These are phyloP conservation scores for Vollenhovia emeryi DNA, from an alignment of 1,140 invertebrate genomes.

Conservation along the genomic window DNA sequence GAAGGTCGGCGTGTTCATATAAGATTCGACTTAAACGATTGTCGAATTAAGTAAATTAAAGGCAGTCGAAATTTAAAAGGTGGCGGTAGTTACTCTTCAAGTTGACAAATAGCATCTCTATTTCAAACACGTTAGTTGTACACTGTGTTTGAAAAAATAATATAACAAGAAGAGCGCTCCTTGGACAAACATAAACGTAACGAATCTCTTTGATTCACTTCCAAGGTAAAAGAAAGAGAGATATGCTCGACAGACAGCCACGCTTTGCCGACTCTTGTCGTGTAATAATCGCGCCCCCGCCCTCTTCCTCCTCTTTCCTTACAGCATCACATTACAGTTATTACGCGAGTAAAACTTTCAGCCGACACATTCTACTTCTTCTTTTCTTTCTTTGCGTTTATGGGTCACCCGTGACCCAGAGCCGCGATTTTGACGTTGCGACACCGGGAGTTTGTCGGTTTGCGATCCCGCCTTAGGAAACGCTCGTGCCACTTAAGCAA, in stretches of 20 bases:
- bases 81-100: no score
- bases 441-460: no score
- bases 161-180: background rate
- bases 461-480: background rate
- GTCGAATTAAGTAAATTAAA: no score
- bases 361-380: background rate
- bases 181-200: background rate
- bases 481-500: background rate
- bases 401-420: background rate
- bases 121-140: background rate
- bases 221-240: background rate
- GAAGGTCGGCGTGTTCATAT: no score
- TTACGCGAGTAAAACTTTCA: slow-evolving; percentile 11
- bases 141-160: background rate
- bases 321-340: background rate
- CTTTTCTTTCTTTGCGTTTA: background rate
- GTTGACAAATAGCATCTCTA: no score
- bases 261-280: background rate
- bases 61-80: no score
- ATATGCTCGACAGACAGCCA: background rate
- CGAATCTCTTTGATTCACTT: background rate
- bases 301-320: background rate
- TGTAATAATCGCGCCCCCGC: background rate
- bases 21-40: no score
- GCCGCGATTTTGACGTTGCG: background rate